These are phyloP conservation scores for Ypsolopha sequella DNA, from an alignment of 2,888 invertebrate genomes.

Conservation along the genomic window DNA sequence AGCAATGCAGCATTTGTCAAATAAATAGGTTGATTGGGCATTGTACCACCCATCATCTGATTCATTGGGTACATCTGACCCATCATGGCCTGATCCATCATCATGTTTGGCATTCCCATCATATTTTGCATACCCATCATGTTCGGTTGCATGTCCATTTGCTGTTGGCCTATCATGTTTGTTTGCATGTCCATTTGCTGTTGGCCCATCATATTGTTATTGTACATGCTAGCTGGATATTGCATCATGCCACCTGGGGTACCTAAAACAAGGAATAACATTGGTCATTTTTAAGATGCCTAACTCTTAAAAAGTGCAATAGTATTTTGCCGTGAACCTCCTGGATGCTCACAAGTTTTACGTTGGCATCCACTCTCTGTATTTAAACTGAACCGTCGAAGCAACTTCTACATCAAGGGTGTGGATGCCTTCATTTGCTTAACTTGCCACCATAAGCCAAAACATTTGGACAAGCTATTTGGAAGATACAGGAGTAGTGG, in stretches of 20 bases:
- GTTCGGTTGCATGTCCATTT: conserved; percentile 16
- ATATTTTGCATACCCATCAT: conserved; percentile 14
- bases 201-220: conserved; percentile 16
- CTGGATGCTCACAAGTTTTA: too few relatives aligned
- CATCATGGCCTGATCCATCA: conserved; percentile 73
- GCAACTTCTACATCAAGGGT: too few relatives aligned
- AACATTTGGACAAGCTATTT: too few relatives aligned
- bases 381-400: too few relatives aligned
- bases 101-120: conserved; percentile 9
- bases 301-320: too few relatives aligned
- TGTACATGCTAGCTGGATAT: conserved; percentile 4
- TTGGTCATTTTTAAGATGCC: not conserved
- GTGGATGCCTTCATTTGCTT: too few relatives aligned
- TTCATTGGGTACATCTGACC: conserved; percentile 21
- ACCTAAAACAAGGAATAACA: not conserved
- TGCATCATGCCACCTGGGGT: not conserved
- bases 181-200: conserved; percentile 22
- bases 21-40: conserved; percentile 30
- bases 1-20: conserved; percentile 84
- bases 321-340: too few relatives aligned
- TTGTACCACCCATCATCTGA: conserved; percentile 22
- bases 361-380: too few relatives aligned
- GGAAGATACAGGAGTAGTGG: too few relatives aligned
- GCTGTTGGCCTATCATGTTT: conserved; percentile 13
- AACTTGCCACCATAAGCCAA: too few relatives aligned